Conservation (phyloP, 2,113 vertebrate species). For the Thermophis baileyi region DNA sequence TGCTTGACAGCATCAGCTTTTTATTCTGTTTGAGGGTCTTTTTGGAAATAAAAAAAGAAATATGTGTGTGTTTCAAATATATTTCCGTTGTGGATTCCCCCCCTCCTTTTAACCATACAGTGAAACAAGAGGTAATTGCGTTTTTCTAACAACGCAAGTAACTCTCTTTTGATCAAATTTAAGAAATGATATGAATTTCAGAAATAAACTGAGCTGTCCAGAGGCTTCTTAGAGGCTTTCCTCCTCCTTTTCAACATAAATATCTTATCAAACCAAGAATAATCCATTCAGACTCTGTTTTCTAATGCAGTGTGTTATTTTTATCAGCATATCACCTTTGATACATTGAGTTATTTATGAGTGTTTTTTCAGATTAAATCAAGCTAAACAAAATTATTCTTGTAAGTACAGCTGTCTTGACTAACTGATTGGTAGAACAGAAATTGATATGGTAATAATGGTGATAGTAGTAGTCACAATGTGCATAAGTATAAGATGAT, state of each 20-base stretch:
- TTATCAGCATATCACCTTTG: background rate
- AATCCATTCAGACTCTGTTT: background rate
- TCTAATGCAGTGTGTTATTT: background rate
- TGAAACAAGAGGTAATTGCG: background rate
- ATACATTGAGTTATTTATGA: background rate
- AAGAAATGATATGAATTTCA: background rate
- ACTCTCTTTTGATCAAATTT: background rate
- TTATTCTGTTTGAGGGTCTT: background rate
- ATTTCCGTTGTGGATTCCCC: background rate
- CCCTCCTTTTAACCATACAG: background rate
- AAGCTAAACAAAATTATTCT: background rate
- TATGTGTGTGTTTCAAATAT: background rate
- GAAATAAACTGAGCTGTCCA: background rate
- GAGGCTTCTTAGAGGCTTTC: background rate
- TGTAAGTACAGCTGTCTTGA: background rate
- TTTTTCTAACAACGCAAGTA: background rate
- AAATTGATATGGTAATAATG: background rate
- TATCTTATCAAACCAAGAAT: background rate
- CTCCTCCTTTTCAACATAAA: background rate
- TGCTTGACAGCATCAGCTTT: background rate
- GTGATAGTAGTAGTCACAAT: background rate
- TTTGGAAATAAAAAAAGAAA: background rate
- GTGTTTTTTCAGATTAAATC: background rate
- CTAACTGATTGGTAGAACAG: background rate
- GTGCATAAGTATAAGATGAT: background rate